Evolutionary conservation across 1,140 invertebrate species (phyloP).

Genomic region (Acromyrmex charruanus): DNA sequence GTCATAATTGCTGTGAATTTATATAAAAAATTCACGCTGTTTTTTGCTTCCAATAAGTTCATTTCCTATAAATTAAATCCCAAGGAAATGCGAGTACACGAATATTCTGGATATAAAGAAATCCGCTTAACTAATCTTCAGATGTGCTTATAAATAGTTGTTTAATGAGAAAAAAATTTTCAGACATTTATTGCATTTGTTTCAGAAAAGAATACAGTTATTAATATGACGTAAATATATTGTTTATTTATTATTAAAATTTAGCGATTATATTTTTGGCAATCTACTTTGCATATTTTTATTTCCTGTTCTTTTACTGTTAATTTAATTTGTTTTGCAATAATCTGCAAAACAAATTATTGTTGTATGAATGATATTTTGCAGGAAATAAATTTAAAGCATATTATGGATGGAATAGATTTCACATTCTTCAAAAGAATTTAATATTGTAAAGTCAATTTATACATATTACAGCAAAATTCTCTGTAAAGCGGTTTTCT

Average conservation of each 20-base stretch:
- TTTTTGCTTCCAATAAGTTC: conserved; percentile 64
- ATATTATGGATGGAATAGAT: background rate
- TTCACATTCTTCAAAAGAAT: background rate
- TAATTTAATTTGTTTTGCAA: too few species aligned
- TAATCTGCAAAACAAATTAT: background rate
- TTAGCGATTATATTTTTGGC: background rate
- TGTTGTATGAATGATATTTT: background rate
- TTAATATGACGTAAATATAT: background rate
- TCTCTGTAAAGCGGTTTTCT: background rate
- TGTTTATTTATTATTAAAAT: background rate
- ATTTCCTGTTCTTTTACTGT: background rate
- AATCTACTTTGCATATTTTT: background rate
- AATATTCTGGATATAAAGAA: conserved; percentile 38
- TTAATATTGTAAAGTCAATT: background rate
- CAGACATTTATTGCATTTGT: background rate
- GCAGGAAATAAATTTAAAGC: background rate
- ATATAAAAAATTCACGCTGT: conserved; percentile 62
- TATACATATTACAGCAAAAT: background rate
- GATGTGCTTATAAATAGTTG: background rate
- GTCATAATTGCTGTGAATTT: conserved; percentile 61
- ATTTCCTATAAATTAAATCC: conserved; percentile 24
- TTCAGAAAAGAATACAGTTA: background rate
- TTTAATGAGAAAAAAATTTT: conserved; percentile 21
- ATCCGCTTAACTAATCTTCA: background rate
- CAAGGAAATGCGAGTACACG: conserved; percentile 3